A percentile compares a stretch with the other conserved stretches of the same genome.
Conservation (phyloP, 2,888 invertebrate genomes). For the Choreutis nemorana region DNA sequence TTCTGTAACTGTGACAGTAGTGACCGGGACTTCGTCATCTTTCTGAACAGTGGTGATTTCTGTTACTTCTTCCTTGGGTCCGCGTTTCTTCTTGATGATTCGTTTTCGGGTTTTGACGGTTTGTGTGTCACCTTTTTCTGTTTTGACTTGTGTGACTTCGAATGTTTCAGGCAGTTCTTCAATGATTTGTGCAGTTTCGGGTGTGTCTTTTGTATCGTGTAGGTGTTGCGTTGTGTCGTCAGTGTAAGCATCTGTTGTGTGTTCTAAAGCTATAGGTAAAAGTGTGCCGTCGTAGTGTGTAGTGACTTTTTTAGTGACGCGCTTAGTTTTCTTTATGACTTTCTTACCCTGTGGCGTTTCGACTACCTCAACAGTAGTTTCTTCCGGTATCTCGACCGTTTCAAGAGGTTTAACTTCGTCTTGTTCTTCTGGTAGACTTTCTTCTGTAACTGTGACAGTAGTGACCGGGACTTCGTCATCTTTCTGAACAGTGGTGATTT, state of each 20-base stretch:
- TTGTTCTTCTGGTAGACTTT: constrained; percentile 28
- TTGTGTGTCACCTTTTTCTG: constrained; percentile 27
- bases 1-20: constrained; percentile 26
- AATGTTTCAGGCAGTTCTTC: constrained; percentile 31
- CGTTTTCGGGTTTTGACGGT: constrained; percentile 41
- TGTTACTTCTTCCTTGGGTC: constrained; percentile 44
- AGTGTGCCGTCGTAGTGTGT: too few relatives aligned
- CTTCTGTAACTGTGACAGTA: constrained; percentile 26
- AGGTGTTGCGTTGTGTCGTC: constrained; percentile 17
- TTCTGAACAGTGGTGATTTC: constrained; percentile 48
- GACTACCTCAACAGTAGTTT: constrained; percentile 21
- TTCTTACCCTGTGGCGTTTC: too few relatives aligned
- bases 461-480: constrained; percentile 33
- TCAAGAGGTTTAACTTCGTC: constrained; percentile 16
- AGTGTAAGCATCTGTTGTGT: constrained; percentile 28
- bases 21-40: constrained; percentile 31
- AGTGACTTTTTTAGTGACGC: too few relatives aligned
- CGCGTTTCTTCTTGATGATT: constrained; percentile 44
- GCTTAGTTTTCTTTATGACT: too few relatives aligned
- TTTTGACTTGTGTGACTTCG: constrained; percentile 36
- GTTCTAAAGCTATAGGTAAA: constrained; percentile 37
- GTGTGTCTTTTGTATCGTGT: constrained; percentile 3
- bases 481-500: constrained; percentile 45
- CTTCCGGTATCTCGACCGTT: constrained; percentile 29
- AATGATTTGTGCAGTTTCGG: constrained; percentile 19